Percentiles rank a stretch among this genome's conserved stretches.
Conservation (phyloP, 2,113 vertebrate species). For the Hassar affinis region DNA sequence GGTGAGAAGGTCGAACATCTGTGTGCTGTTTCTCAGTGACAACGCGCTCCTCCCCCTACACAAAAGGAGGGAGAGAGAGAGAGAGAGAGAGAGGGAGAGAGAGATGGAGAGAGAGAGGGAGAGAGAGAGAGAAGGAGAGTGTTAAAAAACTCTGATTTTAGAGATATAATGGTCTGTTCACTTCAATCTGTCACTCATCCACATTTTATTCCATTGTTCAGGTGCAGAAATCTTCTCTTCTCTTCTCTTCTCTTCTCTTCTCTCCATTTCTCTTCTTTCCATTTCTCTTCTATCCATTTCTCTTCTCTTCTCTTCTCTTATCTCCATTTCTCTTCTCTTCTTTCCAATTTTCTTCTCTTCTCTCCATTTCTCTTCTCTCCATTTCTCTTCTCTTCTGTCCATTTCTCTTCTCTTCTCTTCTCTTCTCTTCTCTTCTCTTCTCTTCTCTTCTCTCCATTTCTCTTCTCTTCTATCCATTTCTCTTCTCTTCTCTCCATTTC, state of each 20-base stretch:
- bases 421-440: background rate
- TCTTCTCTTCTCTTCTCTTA: no score
- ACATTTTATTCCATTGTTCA: background rate
- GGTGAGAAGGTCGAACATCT: constrained; percentile 4
- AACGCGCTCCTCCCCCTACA: background rate
- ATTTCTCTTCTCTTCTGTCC: background rate
- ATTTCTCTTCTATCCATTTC: background rate
- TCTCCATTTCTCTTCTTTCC: background rate
- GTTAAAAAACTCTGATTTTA: background rate
- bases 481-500: no score
- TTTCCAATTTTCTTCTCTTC: background rate
- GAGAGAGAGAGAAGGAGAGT: background rate
- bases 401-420: background rate
- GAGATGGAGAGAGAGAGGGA: background rate
- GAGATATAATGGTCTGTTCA: background rate
- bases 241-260: background rate
- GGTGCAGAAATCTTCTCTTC: background rate
- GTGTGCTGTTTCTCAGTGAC: background rate
- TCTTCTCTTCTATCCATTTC: no score
- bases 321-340: no score
- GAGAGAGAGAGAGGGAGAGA: background rate
- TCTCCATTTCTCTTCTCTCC: background rate
- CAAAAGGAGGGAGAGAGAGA: background rate
- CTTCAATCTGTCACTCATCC: background rate
- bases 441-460: no score